These are phyloP conservation scores for Caenorhabditis afra DNA, from an alignment of 2,888 invertebrate genomes.

Conservation along the genomic window DNA sequence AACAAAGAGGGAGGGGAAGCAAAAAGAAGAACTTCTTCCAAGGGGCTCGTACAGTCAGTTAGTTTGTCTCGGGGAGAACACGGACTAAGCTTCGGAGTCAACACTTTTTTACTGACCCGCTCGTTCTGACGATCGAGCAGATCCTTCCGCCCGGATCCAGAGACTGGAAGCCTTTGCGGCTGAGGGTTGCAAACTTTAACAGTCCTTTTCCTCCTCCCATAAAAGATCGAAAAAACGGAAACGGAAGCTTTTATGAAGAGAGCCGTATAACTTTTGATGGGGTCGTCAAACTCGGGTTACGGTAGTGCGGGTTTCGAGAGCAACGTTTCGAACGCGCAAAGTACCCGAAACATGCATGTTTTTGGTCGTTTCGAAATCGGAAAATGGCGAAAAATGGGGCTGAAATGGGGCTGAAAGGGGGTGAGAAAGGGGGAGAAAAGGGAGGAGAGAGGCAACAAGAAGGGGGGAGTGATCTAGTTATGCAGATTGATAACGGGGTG, in stretches of 20 bases:
- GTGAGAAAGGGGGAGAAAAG: slow-evolving; percentile 14
- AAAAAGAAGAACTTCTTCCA: not conserved
- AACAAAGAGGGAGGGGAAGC: not conserved
- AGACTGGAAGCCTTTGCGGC: too few species aligned
- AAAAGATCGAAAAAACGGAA: slow-evolving; percentile 7
- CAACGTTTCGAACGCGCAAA: too few species aligned
- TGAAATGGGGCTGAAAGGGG: not conserved
- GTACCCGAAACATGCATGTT: too few species aligned
- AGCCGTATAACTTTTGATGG: not conserved
- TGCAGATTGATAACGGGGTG: slow-evolving; percentile 47
- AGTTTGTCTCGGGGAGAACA: not conserved
- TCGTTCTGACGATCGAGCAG: too few species aligned
- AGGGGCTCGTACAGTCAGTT: not conserved
- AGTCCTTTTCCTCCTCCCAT: not conserved
- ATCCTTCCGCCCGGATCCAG: too few species aligned
- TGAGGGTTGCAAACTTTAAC: too few species aligned
- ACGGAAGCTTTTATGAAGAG: slow-evolving; percentile 18
- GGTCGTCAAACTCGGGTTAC: too few species aligned
- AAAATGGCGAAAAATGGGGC: not conserved
- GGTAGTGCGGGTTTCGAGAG: too few species aligned
- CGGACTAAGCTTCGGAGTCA: not conserved
- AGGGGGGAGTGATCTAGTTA: slow-evolving; percentile 50
- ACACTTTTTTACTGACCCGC: not conserved
- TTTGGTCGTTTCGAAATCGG: not conserved
- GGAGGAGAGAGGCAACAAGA: slow-evolving; percentile 19